These are phyloP conservation scores for Chaitophorus viminalis DNA, from an alignment of 2,888 invertebrate species.

Conservation along the genomic window DNA sequence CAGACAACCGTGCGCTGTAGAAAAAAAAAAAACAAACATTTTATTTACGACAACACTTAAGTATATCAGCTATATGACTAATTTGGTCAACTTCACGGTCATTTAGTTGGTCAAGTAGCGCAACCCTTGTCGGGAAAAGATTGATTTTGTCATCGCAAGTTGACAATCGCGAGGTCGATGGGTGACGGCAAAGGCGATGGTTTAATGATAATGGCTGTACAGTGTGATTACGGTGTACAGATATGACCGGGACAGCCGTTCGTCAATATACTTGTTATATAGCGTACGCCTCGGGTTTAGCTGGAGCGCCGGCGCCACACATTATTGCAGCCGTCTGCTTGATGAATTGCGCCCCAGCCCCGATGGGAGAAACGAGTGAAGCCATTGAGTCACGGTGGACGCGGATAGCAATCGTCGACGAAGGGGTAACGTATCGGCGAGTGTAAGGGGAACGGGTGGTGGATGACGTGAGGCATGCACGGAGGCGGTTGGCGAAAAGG, in stretches of 20 bases:
- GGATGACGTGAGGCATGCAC: neutral
- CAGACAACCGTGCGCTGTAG: neutral
- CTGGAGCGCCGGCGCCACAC: neutral
- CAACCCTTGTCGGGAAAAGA: neutral
- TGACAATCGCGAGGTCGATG: no score
- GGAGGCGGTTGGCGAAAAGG: neutral
- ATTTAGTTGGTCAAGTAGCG: neutral
- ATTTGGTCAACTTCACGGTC: no score
- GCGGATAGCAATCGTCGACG: no score
- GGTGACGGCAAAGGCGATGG: neutral
- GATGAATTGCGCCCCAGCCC: conserved; percentile 6
- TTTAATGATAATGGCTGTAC: neutral
- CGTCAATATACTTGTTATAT: neutral
- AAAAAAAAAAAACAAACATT: no score
- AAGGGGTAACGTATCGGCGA: no score
- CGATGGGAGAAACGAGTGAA: neutral
- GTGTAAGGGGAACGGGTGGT: no score
- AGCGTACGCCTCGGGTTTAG: neutral
- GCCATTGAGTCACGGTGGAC: no score
- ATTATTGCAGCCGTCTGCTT: neutral
- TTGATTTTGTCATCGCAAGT: neutral
- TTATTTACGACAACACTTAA: no score
- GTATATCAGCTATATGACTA: no score
- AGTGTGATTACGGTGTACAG: neutral
- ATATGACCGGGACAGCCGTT: neutral